phyloP scores from a whole-genome alignment of 37 sponge, comb jelly and placozoan species.

The Tethya wilhelma region DNA sequence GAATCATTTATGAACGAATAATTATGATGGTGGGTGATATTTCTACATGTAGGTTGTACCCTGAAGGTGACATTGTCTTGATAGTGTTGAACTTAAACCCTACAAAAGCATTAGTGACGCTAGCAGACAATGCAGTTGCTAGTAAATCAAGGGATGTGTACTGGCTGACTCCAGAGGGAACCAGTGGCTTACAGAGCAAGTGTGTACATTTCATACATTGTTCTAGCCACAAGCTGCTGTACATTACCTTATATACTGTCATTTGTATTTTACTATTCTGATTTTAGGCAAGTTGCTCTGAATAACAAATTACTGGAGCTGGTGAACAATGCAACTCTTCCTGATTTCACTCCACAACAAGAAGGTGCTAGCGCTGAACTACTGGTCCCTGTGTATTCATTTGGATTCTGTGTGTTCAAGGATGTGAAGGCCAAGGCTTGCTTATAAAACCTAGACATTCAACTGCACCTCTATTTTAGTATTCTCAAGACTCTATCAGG shows the following conservation, averaged over 20 bases:
- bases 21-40: background rate
- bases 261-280: background rate
- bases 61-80: constrained; percentile 29
- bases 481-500: too few relatives aligned
- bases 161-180: constrained; percentile 33
- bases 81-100: constrained; percentile 21
- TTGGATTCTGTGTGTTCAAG: constrained; percentile 38
- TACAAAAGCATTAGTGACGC: background rate
- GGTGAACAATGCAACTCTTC: constrained; percentile 5
- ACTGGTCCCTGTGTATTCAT: constrained; percentile 23
- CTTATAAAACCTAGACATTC: too few relatives aligned
- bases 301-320: constrained; percentile 19
- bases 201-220: background rate
- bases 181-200: constrained; percentile 4
- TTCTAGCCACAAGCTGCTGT: background rate
- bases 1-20: background rate
- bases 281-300: constrained; percentile 8
- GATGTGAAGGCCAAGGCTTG: constrained; percentile 43
- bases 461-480: too few relatives aligned
- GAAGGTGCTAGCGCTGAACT: background rate
- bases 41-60: background rate
- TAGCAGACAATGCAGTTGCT: constrained; percentile 5
- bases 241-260: background rate
- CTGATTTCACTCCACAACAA: constrained; percentile 2
- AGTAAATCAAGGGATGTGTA: constrained; percentile 25